A percentile compares a stretch with the other conserved stretches of the same genome.
These are phyloP conservation scores for Castor canadensis DNA, from an alignment of 2,113 vertebrate species.

Conservation along the genomic window DNA sequence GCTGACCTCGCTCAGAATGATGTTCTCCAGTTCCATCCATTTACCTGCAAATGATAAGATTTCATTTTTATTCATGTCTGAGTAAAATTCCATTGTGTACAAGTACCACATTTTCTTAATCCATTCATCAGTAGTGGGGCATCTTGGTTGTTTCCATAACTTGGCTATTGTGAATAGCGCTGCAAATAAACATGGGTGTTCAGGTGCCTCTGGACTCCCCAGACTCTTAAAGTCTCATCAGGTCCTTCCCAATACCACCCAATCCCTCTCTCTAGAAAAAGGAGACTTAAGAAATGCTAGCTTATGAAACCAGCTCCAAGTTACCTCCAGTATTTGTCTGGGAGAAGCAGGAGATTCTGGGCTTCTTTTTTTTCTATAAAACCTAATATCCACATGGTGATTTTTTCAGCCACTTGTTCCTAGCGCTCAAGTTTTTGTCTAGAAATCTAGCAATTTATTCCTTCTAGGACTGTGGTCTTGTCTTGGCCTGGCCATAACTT, in stretches of 20 bases:
- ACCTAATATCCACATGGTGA: background rate
- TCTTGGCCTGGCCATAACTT: background rate
- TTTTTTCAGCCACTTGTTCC: background rate
- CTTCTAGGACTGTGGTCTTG: background rate
- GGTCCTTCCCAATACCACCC: background rate
- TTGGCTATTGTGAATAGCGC: no score
- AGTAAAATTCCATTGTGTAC: no score
- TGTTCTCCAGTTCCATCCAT: no score
- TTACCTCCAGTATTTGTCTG: background rate
- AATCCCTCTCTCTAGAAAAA: background rate
- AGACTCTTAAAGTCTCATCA: background rate
- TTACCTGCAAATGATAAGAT: no score
- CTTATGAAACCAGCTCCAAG: background rate
- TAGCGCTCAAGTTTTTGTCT: background rate
- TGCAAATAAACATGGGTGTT: no score
- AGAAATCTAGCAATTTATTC: background rate
- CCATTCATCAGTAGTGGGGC: no score
- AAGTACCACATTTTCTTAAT: no score
- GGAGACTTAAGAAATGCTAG: background rate
- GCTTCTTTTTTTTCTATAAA: background rate
- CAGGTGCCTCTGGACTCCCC: no score
- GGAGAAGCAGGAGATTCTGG: background rate
- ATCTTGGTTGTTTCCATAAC: no score
- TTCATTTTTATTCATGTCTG: no score
- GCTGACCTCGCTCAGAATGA: no score